Evolutionary conservation across 2,888 invertebrate genomes (phyloP).

Genomic region (Nysson spinosus): DNA sequence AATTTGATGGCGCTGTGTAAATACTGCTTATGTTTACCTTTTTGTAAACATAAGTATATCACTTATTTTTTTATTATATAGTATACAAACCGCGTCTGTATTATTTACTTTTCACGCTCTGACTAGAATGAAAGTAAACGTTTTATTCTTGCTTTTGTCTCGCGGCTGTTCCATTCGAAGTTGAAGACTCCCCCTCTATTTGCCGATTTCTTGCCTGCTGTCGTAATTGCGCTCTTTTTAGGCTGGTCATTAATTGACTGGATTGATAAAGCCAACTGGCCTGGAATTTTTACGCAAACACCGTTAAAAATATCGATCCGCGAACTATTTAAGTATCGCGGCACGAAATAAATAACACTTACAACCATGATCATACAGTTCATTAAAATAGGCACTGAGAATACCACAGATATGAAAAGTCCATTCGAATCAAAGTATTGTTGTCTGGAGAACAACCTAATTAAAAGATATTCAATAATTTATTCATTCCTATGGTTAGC

Average conservation of each 20-base stretch:
- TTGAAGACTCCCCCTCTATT: slow-evolving; percentile 54
- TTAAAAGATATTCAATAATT: slow-evolving; percentile 2
- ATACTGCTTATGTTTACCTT: slow-evolving; percentile 4
- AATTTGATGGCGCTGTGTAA: slow-evolving; percentile 15
- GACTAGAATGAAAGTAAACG: slow-evolving; percentile 54
- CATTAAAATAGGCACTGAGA: slow-evolving; percentile 93
- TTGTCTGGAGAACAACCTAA: slow-evolving; percentile 88
- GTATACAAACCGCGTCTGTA: no score
- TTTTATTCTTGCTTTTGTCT: slow-evolving; percentile 50
- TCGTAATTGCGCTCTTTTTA: slow-evolving; percentile 89
- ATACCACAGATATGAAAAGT: slow-evolving; percentile 94
- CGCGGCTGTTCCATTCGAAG: slow-evolving; percentile 32
- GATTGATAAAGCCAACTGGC: slow-evolving; percentile 94
- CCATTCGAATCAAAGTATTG: slow-evolving; percentile 97
- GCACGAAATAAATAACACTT: slow-evolving; percentile 79
- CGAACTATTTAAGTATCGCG: no score
- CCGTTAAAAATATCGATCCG: no score
- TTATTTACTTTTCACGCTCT: slow-evolving; percentile 4
- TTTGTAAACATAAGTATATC: slow-evolving; percentile 7
- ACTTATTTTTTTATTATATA: slow-evolving; percentile 16
- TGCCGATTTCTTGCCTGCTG: slow-evolving; percentile 81
- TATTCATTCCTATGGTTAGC: slow-evolving; percentile 8
- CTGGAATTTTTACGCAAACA: slow-evolving; percentile 77
- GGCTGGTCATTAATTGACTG: slow-evolving; percentile 90
- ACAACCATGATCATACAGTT: slow-evolving; percentile 97